Percentiles rank a stretch among this genome's conserved stretches.
phyloP scores from a whole-genome alignment of 2,888 invertebrate genomes.

The Liodrosophila aerea region DNA sequence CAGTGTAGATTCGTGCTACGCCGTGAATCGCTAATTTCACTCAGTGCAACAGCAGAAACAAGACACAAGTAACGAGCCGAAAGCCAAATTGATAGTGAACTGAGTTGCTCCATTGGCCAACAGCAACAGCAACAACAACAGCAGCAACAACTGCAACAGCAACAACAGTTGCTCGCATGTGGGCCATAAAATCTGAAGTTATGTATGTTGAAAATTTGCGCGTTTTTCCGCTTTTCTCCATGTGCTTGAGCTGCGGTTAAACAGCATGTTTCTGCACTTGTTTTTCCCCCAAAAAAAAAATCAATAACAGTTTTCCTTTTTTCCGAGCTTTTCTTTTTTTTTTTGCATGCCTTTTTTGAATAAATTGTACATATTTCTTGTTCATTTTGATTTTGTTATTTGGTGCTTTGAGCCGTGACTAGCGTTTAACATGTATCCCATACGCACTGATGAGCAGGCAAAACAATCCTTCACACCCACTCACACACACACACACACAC shows the following conservation, averaged over 20 bases:
- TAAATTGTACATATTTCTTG: slow-evolving; percentile 37
- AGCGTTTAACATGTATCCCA: slow-evolving; percentile 54
- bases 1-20: neutral
- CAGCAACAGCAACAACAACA: slow-evolving; percentile 2
- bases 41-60: slow-evolving; percentile 20
- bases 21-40: slow-evolving; percentile 64
- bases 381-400: slow-evolving; percentile 8
- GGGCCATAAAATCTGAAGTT: slow-evolving; percentile 71
- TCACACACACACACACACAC: neutral
- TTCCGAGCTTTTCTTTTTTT: neutral
- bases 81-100: slow-evolving; percentile 66
- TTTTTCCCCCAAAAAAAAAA: slow-evolving; percentile 45
- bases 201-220: slow-evolving; percentile 57
- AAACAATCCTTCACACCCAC: slow-evolving; percentile 19
- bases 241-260: slow-evolving; percentile 34
- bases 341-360: slow-evolving; percentile 24
- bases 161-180: slow-evolving; percentile 54
- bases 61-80: slow-evolving; percentile 14
- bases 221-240: slow-evolving; percentile 18
- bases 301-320: slow-evolving; percentile 42
- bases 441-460: slow-evolving; percentile 45
- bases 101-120: slow-evolving; percentile 22
- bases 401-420: slow-evolving; percentile 29
- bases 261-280: slow-evolving; percentile 31
- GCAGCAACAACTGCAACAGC: no score